A percentile compares a stretch with the other conserved stretches of the same genome.
Evolutionary conservation across 2,113 vertebrate genomes (phyloP).

Genomic region (Burhinus oedicnemus): DNA sequence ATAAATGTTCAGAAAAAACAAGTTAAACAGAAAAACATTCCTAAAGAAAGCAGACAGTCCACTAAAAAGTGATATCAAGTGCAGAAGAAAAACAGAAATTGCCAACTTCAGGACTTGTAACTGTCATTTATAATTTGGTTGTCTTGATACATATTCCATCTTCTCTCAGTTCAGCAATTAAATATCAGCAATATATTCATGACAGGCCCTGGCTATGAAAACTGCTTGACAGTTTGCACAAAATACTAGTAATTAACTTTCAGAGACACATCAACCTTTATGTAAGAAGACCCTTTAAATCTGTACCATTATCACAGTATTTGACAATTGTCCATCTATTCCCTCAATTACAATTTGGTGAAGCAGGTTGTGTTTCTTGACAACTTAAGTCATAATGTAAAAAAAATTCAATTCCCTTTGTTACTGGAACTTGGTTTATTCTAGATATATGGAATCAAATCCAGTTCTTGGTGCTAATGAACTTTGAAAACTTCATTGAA

Average conservation of each 20-base stretch:
- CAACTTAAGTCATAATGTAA: slow-evolving; percentile 31
- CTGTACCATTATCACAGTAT: background rate
- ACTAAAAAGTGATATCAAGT: background rate
- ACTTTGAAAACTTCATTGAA: slow-evolving; percentile 13
- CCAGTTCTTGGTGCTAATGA: background rate
- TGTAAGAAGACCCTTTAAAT: slow-evolving; percentile 46
- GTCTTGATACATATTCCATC: background rate
- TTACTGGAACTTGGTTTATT: slow-evolving; percentile 39
- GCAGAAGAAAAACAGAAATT: slow-evolving; percentile 16
- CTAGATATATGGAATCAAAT: background rate
- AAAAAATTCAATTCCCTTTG: slow-evolving; percentile 41
- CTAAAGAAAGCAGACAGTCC: background rate
- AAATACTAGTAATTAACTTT: slow-evolving; percentile 55
- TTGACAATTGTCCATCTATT: slow-evolving; percentile 26
- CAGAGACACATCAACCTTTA: background rate
- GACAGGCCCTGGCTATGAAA: slow-evolving; percentile 29
- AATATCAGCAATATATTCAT: slow-evolving; percentile 9
- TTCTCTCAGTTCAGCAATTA: slow-evolving; percentile 52
- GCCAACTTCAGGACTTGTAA: slow-evolving; percentile 10
- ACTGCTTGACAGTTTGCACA: slow-evolving; percentile 42
- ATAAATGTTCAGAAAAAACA: slow-evolving; percentile 23
- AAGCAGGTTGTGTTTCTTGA: slow-evolving; percentile 40
- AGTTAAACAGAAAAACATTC: slow-evolving; percentile 22
- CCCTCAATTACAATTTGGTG: slow-evolving; percentile 19
- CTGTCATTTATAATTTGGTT: slow-evolving; percentile 35